phyloP scores from a whole-genome alignment of 1,140 invertebrate genomes.

The Aethina tumida region DNA sequence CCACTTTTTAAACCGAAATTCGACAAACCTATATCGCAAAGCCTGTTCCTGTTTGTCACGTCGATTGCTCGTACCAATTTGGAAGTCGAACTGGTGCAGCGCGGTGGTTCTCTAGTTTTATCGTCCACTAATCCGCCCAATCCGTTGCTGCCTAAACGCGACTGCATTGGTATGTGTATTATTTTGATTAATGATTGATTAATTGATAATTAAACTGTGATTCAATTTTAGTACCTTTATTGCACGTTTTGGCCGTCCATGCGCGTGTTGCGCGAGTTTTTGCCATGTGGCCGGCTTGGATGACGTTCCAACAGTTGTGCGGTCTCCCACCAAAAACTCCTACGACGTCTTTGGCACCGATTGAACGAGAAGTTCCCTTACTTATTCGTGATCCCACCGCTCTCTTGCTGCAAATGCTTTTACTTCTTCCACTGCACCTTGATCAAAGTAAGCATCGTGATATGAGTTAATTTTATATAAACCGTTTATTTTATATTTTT shows the following conservation, averaged over 20 bases:
- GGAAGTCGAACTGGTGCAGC: slow-evolving; percentile 82
- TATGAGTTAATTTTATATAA: no score
- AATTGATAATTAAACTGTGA: no score
- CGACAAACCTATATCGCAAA: slow-evolving; percentile 55
- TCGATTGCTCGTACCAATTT: slow-evolving; percentile 88
- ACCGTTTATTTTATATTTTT: slow-evolving; percentile 20
- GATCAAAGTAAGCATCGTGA: slow-evolving; percentile 70
- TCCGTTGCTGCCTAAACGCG: slow-evolving; percentile 62
- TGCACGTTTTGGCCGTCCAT: slow-evolving; percentile 81
- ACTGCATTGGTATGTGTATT: slow-evolving; percentile 64
- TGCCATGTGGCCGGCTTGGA: slow-evolving; percentile 54
- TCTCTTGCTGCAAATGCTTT: slow-evolving; percentile 74
- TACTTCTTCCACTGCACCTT: slow-evolving; percentile 73
- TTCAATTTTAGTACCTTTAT: slow-evolving; percentile 71
- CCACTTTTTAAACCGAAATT: slow-evolving; percentile 46
- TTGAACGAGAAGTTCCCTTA: slow-evolving; percentile 64
- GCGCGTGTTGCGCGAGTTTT: slow-evolving; percentile 51
- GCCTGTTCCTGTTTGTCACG: slow-evolving; percentile 78
- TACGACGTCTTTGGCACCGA: slow-evolving; percentile 36
- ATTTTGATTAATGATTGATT: slow-evolving; percentile 2
- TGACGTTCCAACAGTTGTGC: slow-evolving; percentile 52
- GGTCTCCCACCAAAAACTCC: slow-evolving; percentile 37
- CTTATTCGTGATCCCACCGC: slow-evolving; percentile 75
- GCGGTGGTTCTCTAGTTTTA: slow-evolving; percentile 64
- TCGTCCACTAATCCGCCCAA: slow-evolving; percentile 44